These are phyloP conservation scores for Temnopleurus reevesii DNA, from an alignment of 53 echinoderm and acorn worm genomes.

Conservation along the genomic window DNA sequence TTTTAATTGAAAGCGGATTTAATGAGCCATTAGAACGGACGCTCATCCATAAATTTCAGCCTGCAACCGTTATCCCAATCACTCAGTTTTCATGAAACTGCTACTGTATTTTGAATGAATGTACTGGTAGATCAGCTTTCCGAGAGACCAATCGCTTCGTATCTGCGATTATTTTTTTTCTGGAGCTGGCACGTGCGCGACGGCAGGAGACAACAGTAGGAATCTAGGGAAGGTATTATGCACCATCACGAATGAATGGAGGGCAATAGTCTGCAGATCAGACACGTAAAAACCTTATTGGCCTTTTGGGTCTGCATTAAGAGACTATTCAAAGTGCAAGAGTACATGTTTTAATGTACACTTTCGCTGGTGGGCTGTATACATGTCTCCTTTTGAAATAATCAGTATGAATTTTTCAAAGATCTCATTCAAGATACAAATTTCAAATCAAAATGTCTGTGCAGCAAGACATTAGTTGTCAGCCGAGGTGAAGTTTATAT, in stretches of 20 bases:
- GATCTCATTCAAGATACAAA: background rate
- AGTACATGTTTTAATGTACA: background rate
- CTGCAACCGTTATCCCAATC: background rate
- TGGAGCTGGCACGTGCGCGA: background rate
- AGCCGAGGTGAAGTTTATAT: too few relatives aligned
- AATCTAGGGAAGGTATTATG: background rate
- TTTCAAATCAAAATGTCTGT: too few relatives aligned
- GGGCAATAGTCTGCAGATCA: too few relatives aligned
- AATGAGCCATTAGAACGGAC: conserved; percentile 2
- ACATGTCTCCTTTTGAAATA: too few relatives aligned
- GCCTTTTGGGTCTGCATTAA: background rate
- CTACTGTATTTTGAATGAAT: background rate
- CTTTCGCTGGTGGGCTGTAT: too few relatives aligned
- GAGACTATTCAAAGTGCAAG: background rate
- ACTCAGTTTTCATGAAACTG: background rate
- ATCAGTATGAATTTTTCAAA: background rate
- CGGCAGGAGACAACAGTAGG: background rate
- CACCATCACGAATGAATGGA: conserved; percentile 27
- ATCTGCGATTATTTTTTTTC: background rate
- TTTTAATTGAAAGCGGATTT: conserved; percentile 1
- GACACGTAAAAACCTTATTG: too few relatives aligned
- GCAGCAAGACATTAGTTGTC: too few relatives aligned
- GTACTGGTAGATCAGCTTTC: conserved; percentile 25
- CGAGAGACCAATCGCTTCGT: background rate
- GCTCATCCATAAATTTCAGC: background rate